A percentile compares a stretch with the other conserved stretches of the same genome.
Conservation (phyloP, 2,797 vertebrate genomes). For the Hyperoplus immaculatus region DNA sequence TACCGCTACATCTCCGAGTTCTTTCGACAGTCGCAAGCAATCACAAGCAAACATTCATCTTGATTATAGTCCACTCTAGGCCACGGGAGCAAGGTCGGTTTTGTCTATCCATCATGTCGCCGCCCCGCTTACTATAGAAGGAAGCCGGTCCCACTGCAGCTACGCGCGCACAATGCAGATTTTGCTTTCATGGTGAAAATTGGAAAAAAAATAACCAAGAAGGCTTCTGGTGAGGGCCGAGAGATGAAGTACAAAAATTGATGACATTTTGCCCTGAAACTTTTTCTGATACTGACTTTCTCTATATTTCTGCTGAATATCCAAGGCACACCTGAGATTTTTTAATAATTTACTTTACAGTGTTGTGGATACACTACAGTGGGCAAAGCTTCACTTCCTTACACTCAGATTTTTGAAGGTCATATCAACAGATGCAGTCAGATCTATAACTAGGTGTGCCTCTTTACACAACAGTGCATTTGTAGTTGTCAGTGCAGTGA, state of each 20-base stretch:
- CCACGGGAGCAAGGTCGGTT: constrained; percentile 61
- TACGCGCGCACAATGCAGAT: not conserved
- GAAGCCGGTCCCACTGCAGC: constrained; percentile 28
- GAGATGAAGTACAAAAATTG: constrained; percentile 6
- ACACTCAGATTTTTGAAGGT: not conserved
- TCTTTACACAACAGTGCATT: constrained; percentile 13
- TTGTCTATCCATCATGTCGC: constrained; percentile 72
- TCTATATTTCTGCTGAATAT: constrained; percentile 13
- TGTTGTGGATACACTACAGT: not conserved
- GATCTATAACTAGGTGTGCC: not conserved
- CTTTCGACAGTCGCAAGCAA: constrained; percentile 59
- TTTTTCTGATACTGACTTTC: constrained; percentile 9
- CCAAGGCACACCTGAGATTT: not conserved
- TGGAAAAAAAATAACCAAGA: not conserved
- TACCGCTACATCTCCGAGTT: constrained; percentile 47
- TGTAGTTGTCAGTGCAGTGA: constrained; percentile 25
- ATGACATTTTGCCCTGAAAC: constrained; percentile 15
- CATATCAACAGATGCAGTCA: constrained; percentile 12
- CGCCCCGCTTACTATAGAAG: constrained; percentile 54
- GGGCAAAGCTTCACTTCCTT: constrained; percentile 13
- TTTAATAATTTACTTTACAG: not conserved
- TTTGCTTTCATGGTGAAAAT: not conserved
- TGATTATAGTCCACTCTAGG: constrained; percentile 79
- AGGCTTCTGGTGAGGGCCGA: not conserved
- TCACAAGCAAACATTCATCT: constrained; percentile 80